These are phyloP conservation scores for Heterodera filipjevi DNA, from an alignment of 2,888 invertebrate genomes.

Conservation along the genomic window DNA sequence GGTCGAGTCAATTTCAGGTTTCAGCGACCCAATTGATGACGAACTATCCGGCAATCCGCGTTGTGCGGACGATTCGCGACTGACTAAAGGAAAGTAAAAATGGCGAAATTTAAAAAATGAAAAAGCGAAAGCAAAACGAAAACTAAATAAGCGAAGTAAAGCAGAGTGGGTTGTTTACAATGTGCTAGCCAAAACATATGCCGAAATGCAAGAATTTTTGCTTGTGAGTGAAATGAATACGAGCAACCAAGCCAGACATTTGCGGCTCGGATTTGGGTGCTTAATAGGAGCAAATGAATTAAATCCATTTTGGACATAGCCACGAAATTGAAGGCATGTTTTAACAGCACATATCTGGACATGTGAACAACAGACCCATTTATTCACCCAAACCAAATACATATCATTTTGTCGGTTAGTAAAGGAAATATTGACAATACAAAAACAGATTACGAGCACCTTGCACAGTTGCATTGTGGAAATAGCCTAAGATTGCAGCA, in stretches of 20 bases:
- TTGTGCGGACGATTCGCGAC: constrained; percentile 48
- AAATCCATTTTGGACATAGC: too few relatives aligned
- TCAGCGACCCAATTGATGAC: constrained; percentile 24
- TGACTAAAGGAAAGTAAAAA: too few relatives aligned
- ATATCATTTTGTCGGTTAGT: too few relatives aligned
- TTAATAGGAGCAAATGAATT: too few relatives aligned
- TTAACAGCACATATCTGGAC: too few relatives aligned
- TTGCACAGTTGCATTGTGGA: constrained; percentile 60
- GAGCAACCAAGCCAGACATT: too few relatives aligned
- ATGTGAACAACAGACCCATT: too few relatives aligned
- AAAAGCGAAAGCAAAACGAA: neutral
- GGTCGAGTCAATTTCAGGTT: constrained; percentile 27
- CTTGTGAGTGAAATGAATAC: neutral
- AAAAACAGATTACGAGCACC: constrained; percentile 44
- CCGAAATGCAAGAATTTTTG: neutral
- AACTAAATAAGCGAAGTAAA: neutral
- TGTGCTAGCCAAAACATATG: neutral
- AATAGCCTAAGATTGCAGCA: constrained; percentile 53
- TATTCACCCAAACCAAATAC: neutral
- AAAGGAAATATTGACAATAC: constrained; percentile 2
- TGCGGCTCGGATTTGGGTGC: too few relatives aligned
- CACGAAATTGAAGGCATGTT: too few relatives aligned
- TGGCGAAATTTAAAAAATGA: too few relatives aligned
- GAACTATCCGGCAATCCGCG: constrained; percentile 40
- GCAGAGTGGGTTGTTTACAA: neutral